A percentile compares a stretch with the other conserved stretches of the same genome.
These are phyloP conservation scores for Ommatoiulus sabulosus DNA, from an alignment of 2,888 invertebrate species.

Conservation along the genomic window DNA sequence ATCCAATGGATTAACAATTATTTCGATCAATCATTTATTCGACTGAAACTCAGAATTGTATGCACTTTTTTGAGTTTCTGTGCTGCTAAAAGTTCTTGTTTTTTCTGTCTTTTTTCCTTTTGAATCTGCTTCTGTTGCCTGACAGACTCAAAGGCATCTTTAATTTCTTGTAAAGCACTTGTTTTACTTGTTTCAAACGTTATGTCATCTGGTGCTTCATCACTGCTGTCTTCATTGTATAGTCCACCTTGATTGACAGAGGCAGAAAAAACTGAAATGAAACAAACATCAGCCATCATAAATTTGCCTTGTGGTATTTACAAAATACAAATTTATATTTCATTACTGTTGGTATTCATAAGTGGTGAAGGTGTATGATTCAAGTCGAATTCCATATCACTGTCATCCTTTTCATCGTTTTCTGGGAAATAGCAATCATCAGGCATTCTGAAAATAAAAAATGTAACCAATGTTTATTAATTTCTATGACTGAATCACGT, in stretches of 20 bases:
- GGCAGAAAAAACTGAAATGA: slow-evolving; percentile 13
- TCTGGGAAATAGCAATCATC: slow-evolving; percentile 41
- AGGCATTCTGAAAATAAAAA: slow-evolving; percentile 30
- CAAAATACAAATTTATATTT: background rate
- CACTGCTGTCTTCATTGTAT: background rate
- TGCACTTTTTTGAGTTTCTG: background rate
- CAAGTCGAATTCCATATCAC: slow-evolving; percentile 35
- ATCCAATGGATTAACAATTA: background rate
- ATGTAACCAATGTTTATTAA: no score
- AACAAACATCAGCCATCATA: background rate
- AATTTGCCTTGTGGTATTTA: background rate
- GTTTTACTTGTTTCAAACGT: slow-evolving; percentile 41
- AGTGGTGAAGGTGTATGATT: background rate
- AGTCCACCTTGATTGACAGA: background rate
- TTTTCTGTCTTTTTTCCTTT: slow-evolving; percentile 44
- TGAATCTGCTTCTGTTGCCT: slow-evolving; percentile 22
- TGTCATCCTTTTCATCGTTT: slow-evolving; percentile 46
- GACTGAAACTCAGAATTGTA: background rate
- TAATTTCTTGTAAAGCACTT: background rate
- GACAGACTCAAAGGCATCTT: slow-evolving; percentile 6
- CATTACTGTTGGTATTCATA: slow-evolving; percentile 14
- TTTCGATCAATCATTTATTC: background rate
- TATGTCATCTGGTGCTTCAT: slow-evolving; percentile 49
- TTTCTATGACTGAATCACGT: no score
- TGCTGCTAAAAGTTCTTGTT: background rate